phyloP scores from a whole-genome alignment of 2,888 invertebrate genomes.

The Lissocephala sabroskyi region DNA sequence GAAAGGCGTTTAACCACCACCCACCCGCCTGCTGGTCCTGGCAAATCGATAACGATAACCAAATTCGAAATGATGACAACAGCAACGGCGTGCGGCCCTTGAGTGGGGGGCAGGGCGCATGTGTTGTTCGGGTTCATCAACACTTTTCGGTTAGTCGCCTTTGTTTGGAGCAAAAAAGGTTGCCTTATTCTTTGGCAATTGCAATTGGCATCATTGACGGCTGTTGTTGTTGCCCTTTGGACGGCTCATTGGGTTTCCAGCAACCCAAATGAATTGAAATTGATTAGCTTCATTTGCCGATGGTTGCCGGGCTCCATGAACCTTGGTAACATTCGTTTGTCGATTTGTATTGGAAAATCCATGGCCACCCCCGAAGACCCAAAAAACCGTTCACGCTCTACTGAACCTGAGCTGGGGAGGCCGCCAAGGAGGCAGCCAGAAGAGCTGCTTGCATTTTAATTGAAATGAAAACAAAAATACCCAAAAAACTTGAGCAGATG shows the following conservation, averaged over 20 bases:
- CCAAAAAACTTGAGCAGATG: conserved; percentile 42
- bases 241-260: conserved; percentile 47
- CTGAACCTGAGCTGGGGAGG: too few relatives aligned
- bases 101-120: background rate
- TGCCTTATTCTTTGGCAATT: conserved; percentile 16
- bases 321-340: conserved; percentile 56
- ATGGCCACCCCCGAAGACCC: conserved; percentile 16
- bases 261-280: conserved; percentile 27
- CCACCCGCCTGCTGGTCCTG: too few relatives aligned
- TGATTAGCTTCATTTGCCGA: conserved; percentile 60
- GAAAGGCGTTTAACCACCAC: conserved; percentile 52
- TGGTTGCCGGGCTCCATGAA: conserved; percentile 57
- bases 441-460: conserved; percentile 31
- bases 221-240: conserved; percentile 49
- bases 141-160: conserved; percentile 40
- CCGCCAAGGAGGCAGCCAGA: too few relatives aligned
- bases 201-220: conserved; percentile 12
- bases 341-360: conserved; percentile 57
- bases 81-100: conserved; percentile 37
- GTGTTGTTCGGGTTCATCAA: conserved; percentile 40
- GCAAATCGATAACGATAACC: conserved; percentile 28
- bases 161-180: conserved; percentile 28
- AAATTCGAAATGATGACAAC: conserved; percentile 45
- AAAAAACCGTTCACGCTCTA: too few relatives aligned
- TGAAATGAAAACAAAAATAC: conserved; percentile 16